Percentiles rank a stretch among this genome's conserved stretches.
Conservation (phyloP, 1,140 invertebrate species). For the Anoplophora glabripennis region DNA sequence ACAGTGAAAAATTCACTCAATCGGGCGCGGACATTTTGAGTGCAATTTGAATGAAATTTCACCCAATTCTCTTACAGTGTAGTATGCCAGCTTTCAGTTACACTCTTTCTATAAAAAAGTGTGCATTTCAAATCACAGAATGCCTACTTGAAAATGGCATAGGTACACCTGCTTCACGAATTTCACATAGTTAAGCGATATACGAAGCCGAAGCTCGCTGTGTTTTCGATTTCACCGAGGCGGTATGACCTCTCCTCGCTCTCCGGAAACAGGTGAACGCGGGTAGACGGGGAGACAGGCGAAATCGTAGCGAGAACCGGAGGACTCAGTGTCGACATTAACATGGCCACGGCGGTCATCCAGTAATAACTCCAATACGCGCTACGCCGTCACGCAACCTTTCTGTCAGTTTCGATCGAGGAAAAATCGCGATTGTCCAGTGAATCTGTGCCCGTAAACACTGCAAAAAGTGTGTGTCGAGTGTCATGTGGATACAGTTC, state of each 20-base stretch:
- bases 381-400: constrained; percentile 14
- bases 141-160: too few relatives aligned
- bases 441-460: not conserved
- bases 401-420: constrained; percentile 2
- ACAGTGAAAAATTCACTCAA: too few relatives aligned
- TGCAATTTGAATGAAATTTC: too few relatives aligned
- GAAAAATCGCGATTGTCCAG: not conserved
- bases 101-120: too few relatives aligned
- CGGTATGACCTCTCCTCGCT: not conserved
- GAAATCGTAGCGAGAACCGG: constrained; percentile 23
- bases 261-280: constrained; percentile 32
- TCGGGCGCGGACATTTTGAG: too few relatives aligned
- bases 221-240: constrained; percentile 8
- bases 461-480: not conserved
- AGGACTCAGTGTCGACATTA: constrained; percentile 32
- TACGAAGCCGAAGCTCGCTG: not conserved
- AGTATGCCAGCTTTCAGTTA: too few relatives aligned
- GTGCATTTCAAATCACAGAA: too few relatives aligned
- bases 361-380: constrained; percentile 14
- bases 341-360: constrained; percentile 30
- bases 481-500: not conserved
- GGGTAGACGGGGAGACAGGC: constrained; percentile 25
- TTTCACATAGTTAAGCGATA: too few relatives aligned
- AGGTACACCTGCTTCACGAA: too few relatives aligned
- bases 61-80: too few relatives aligned